Evolutionary conservation across 2,113 vertebrate genomes (phyloP).

Genomic region (Sterrhoptilus dennistouni): DNA sequence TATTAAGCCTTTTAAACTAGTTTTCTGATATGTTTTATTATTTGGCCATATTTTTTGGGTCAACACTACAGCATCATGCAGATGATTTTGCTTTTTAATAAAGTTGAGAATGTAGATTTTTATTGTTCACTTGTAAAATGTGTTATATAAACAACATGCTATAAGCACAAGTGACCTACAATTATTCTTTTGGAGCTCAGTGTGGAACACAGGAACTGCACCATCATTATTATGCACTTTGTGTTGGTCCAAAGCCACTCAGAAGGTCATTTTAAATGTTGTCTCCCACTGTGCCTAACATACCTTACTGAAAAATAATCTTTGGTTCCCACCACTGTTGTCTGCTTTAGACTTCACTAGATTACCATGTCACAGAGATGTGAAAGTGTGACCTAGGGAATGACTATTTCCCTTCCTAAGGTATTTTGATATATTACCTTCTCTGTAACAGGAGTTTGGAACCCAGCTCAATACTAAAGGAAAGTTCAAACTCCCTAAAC

Average conservation of each 20-base stretch:
- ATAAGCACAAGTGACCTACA: not conserved
- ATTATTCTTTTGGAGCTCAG: not conserved
- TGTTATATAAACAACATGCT: conserved; percentile 26
- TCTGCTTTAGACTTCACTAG: not conserved
- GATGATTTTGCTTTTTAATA: conserved; percentile 63
- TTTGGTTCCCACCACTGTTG: not conserved
- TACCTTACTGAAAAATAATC: not conserved
- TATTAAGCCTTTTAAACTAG: conserved; percentile 17
- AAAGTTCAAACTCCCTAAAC: not conserved
- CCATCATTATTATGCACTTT: not conserved
- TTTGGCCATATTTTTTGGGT: conserved; percentile 32
- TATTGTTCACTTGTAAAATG: conserved; percentile 48
- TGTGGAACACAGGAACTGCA: not conserved
- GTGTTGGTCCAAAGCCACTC: conserved; percentile 35
- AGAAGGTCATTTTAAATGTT: conserved; percentile 45
- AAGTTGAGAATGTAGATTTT: conserved; percentile 54
- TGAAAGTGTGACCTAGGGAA: not conserved
- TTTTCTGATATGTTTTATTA: conserved; percentile 44
- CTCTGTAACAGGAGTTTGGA: not conserved
- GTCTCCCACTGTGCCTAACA: not conserved
- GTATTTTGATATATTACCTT: not conserved
- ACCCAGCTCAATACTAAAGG: not conserved
- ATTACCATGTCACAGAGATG: not conserved
- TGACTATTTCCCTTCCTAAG: not conserved
- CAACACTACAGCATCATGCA: not conserved